phyloP scores from a whole-genome alignment of 35 echinoderm and acorn worm species.

The Ophiothrix spiculata region DNA sequence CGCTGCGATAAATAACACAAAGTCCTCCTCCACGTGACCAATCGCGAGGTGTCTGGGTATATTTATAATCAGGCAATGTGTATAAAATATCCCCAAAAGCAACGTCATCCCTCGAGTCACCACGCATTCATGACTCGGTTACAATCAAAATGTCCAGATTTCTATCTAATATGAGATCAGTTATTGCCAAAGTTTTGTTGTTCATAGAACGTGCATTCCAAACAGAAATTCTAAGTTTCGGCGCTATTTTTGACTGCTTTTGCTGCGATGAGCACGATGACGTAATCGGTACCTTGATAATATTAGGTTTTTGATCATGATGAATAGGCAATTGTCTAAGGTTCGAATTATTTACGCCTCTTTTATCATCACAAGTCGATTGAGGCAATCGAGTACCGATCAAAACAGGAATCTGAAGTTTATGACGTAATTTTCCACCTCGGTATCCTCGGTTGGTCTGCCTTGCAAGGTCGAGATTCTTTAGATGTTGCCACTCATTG shows the following conservation, averaged over 20 bases:
- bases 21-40: conserved; percentile 28
- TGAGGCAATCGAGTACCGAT: not conserved
- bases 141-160: conserved; percentile 32
- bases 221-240: not conserved
- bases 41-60: conserved; percentile 5
- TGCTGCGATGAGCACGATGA: not conserved
- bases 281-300: too few relatives aligned
- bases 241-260: not conserved
- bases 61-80: conserved; percentile 34
- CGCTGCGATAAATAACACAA: conserved; percentile 23
- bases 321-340: not conserved
- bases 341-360: not conserved
- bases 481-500: not conserved
- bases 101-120: conserved; percentile 23
- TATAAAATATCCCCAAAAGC: conserved; percentile 29
- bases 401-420: not conserved
- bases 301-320: too few relatives aligned
- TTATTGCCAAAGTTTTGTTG: conserved; percentile 23
- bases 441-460: not conserved
- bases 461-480: not conserved
- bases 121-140: conserved; percentile 40
- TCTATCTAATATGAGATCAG: conserved; percentile 31
- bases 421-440: conserved; percentile 3
- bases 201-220: conserved; percentile 58
- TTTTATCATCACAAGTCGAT: not conserved